phyloP scores from a whole-genome alignment of 2,113 vertebrate species.

The Meles meles region DNA sequence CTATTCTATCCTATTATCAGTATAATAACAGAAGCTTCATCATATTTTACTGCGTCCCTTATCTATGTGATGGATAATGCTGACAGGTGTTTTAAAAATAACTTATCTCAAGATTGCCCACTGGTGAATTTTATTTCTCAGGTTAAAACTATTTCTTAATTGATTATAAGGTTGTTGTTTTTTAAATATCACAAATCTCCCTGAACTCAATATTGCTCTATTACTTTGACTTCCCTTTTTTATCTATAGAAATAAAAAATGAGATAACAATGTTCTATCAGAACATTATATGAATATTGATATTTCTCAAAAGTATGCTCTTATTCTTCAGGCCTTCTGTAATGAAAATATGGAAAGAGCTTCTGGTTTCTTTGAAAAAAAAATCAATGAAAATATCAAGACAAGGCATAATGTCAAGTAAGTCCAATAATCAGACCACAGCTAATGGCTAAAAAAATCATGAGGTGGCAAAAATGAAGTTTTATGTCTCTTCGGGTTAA shows the following conservation, averaged over 20 bases:
- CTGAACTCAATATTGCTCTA: slow-evolving; percentile 45
- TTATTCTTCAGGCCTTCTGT: slow-evolving; percentile 37
- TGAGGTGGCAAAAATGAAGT: slow-evolving; percentile 63
- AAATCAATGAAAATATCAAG: slow-evolving; percentile 72
- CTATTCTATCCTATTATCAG: background rate
- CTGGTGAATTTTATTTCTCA: slow-evolving; percentile 12
- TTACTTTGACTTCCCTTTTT: slow-evolving; percentile 30
- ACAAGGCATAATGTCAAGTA: slow-evolving; percentile 59
- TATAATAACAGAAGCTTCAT: background rate
- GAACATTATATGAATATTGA: slow-evolving; percentile 61
- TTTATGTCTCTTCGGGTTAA: slow-evolving; percentile 46
- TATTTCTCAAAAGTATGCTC: slow-evolving; percentile 34
- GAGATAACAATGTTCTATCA: slow-evolving; percentile 16
- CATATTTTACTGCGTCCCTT: background rate
- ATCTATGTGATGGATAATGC: background rate
- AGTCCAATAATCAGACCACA: slow-evolving; percentile 60
- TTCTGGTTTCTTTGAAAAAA: slow-evolving; percentile 52
- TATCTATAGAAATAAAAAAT: slow-evolving; percentile 49
- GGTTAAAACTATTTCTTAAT: background rate
- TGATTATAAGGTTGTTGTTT: slow-evolving; percentile 11
- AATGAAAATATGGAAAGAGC: slow-evolving; percentile 66
- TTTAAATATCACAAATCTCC: slow-evolving; percentile 20
- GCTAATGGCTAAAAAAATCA: slow-evolving; percentile 61
- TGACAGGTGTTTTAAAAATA: background rate
- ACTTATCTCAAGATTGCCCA: background rate